These are phyloP conservation scores for Gonioctena quinquepunctata DNA, from an alignment of 1,140 invertebrate species.

Conservation along the genomic window DNA sequence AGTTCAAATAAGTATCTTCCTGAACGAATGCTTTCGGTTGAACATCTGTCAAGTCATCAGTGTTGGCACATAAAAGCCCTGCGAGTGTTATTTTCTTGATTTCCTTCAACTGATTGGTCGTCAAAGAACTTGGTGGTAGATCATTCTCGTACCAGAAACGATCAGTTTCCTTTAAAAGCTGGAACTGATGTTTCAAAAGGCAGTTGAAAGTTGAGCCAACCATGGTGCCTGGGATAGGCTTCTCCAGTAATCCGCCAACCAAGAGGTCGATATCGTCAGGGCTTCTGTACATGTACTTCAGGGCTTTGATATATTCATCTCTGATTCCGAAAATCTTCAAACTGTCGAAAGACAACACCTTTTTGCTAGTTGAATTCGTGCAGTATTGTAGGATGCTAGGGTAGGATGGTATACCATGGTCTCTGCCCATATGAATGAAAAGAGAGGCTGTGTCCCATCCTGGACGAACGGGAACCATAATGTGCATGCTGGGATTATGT, in stretches of 20 bases:
- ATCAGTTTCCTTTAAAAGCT: slow-evolving; percentile 78
- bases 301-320: slow-evolving; percentile 60
- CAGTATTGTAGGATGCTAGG: slow-evolving; percentile 75
- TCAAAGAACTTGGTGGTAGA: slow-evolving; percentile 85
- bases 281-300: slow-evolving; percentile 71
- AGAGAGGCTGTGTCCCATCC: slow-evolving; percentile 62
- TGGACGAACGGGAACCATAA: slow-evolving; percentile 45
- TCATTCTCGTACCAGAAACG: slow-evolving; percentile 97
- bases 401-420: slow-evolving; percentile 91
- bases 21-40: slow-evolving; percentile 87
- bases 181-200: slow-evolving; percentile 79
- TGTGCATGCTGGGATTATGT: slow-evolving; percentile 58
- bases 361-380: slow-evolving; percentile 52
- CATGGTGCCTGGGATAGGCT: slow-evolving; percentile 74
- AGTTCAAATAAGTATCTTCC: slow-evolving; percentile 86
- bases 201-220: slow-evolving; percentile 89
- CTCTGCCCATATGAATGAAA: slow-evolving; percentile 73
- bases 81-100: slow-evolving; percentile 83
- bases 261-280: slow-evolving; percentile 87
- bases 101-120: slow-evolving; percentile 80
- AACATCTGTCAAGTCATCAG: slow-evolving; percentile 65
- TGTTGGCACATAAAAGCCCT: slow-evolving; percentile 83
- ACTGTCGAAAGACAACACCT: slow-evolving; percentile 62
- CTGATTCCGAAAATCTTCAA: slow-evolving; percentile 67
- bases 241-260: slow-evolving; percentile 83